Conservation (phyloP, 2,113 vertebrate species). For the Ovis canadensis region DNA sequence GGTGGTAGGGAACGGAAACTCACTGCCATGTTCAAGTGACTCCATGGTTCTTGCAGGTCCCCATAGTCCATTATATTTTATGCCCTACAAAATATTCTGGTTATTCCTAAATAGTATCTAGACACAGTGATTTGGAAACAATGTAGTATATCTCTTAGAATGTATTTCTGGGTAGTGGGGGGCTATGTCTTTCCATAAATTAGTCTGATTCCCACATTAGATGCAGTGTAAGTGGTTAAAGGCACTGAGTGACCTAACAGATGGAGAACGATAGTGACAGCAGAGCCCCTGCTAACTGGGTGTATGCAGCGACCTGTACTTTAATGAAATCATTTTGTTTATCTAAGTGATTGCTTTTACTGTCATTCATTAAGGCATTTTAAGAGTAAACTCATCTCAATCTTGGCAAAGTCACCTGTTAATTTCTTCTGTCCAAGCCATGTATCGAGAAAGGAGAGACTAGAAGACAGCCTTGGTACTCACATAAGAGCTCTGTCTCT, state of each 20-base stretch:
- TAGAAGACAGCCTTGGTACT: background rate
- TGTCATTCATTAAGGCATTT: background rate
- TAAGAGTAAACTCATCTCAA: background rate
- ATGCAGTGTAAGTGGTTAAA: background rate
- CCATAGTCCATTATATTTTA: background rate
- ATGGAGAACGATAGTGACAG: background rate
- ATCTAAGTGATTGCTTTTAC: background rate
- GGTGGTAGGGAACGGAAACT: background rate
- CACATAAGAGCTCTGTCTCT: background rate
- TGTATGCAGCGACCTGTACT: background rate
- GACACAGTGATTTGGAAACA: background rate
- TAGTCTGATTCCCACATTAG: background rate
- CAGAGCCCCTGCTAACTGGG: background rate
- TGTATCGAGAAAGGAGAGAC: background rate
- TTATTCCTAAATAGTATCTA: background rate
- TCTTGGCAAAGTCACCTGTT: background rate
- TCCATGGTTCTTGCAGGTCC: background rate
- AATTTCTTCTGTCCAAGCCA: background rate
- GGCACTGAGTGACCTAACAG: background rate
- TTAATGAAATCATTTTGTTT: background rate
- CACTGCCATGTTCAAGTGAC: too few relatives aligned
- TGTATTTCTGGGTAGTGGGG: background rate
- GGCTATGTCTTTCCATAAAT: background rate
- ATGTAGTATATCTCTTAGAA: background rate
- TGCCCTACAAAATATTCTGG: background rate